A percentile compares a stretch with the other conserved stretches of the same genome.
Evolutionary conservation across 2,888 invertebrate genomes (phyloP).

Genomic region (Rhamphomyia laevipes): DNA sequence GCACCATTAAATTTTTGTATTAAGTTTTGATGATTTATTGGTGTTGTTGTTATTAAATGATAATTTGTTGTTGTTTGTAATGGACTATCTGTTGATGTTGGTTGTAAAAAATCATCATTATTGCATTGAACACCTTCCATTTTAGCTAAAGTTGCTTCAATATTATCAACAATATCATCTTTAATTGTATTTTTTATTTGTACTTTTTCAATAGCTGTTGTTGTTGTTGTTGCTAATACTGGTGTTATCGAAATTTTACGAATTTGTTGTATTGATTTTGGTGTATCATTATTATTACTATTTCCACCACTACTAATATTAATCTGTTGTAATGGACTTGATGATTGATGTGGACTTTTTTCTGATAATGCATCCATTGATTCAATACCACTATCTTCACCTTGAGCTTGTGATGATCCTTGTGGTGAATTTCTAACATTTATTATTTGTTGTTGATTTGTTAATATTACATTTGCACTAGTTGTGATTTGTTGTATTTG

Average conservation of each 20-base stretch:
- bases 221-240: too few relatives aligned
- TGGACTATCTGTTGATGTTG: conserved; percentile 18
- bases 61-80: conserved; percentile 30
- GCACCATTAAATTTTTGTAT: conserved; percentile 30
- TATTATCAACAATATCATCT: conserved; percentile 46
- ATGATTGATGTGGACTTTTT: conserved; percentile 80
- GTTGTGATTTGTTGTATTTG: neutral
- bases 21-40: conserved; percentile 12
- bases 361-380: conserved; percentile 90
- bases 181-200: conserved; percentile 16
- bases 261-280: neutral
- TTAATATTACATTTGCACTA: neutral
- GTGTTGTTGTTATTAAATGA: conserved; percentile 28
- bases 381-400: conserved; percentile 85
- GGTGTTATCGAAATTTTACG: neutral
- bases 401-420: conserved; percentile 45
- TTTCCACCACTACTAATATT: conserved; percentile 13
- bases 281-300: conserved; percentile 19
- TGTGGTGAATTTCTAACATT: conserved; percentile 36
- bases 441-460: too few relatives aligned
- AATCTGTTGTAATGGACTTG: conserved; percentile 47
- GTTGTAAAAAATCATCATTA: conserved; percentile 20
- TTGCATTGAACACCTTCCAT: conserved; percentile 44
- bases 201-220: neutral
- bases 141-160: conserved; percentile 58